Base-by-base conservation (phyloP, 1,140 invertebrate genomes). In the Drosophila kurseongensis region DNA sequence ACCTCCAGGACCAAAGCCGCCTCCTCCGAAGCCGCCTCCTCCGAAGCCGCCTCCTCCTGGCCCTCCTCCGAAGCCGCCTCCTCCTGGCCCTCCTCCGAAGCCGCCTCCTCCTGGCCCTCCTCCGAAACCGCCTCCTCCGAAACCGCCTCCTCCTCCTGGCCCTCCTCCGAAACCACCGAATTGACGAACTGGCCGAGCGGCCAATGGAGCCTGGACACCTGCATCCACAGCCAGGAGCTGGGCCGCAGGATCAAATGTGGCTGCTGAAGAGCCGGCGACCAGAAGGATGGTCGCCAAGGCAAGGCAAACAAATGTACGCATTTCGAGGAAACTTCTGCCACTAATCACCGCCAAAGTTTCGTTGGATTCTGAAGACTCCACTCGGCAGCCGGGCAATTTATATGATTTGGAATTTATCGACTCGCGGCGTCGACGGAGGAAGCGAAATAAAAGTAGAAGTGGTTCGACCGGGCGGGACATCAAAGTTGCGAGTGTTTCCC, bases 391-490 rank as follows among this genome's bases (percentile, higher is more conserved):
- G 45, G 45, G 48, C 77, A 78, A 85, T 84, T 84, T 84, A 84
- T 85, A 85, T 75, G 82, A 75, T 88, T 86, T 71, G 55, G 35
- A 57, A 75, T 75, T 45, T 67, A 76, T 76, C 74, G 74, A 55
- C 55, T 76, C n/a, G 32, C 41, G 10, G n/a, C 8, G 14, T 10
- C 23, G 61, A 10, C 32, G 18, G 41, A 40, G 38, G 40, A 16
- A 45, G 45, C 61, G 48, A 47, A 86, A 79, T 82, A 78, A 88
- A 75, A 75, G 50, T 67, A 58, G 55, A 85, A 86, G 82, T 85
- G 74, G 50, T 75, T 78, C 58, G 56, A 61, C 73, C 32, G 36
- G 52, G 52, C 45, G 62, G 59, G 62, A 54, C 80, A 83, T 83
- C 57, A 79, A 75, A 78, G 58, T 66, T 79, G 61, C 44, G 52